Conservation (phyloP, 2,113 vertebrate genomes). For the Propithecus coquereli region DNA sequence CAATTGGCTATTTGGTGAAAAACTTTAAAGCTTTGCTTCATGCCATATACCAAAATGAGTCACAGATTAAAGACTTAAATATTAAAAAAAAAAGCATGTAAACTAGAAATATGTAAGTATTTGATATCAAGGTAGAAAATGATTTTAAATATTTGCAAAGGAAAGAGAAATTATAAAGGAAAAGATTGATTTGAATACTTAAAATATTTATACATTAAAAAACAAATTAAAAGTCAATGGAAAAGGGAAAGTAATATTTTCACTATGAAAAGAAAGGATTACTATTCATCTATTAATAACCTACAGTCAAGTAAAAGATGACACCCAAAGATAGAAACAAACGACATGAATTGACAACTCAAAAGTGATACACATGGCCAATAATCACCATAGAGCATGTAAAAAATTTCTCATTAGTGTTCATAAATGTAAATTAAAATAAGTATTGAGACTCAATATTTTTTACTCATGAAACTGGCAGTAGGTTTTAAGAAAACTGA, state of each 20-base stretch:
- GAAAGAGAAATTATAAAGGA: not conserved
- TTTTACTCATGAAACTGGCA: not conserved
- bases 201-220: not conserved
- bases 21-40: not conserved
- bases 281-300: not conserved
- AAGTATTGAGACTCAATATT: not conserved
- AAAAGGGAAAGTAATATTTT: not conserved
- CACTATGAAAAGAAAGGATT: not conserved
- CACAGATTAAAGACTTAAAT: not conserved
- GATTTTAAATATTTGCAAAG: not conserved
- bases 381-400: not conserved
- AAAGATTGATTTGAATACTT: not conserved
- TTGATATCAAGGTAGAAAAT: not conserved
- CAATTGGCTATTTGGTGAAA: not conserved
- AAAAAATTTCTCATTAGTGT: not conserved
- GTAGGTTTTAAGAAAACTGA: not conserved
- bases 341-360: not conserved
- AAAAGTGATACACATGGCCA: not conserved
- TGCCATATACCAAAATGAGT: not conserved
- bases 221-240: not conserved
- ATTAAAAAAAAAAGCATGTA: not conserved
- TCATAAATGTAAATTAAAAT: not conserved
- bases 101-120: not conserved
- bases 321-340: not conserved
- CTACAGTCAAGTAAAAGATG: not conserved